phyloP scores from a whole-genome alignment of 2,113 vertebrate species.

The Eolophus roseicapilla region DNA sequence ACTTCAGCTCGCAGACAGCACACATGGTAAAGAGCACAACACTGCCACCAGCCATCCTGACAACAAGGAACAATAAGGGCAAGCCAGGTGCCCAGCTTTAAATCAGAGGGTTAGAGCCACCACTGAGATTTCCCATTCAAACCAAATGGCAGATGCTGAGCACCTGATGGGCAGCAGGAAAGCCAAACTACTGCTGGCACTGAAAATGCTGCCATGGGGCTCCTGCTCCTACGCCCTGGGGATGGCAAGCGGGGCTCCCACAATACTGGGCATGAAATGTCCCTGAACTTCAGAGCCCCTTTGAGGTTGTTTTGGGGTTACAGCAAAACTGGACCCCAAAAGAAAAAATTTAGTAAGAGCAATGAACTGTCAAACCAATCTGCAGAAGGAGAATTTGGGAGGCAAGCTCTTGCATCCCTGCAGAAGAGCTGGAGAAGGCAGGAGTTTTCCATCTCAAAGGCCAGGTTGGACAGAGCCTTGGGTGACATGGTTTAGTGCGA shows the following conservation, averaged over 20 bases:
- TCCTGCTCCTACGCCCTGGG: neutral
- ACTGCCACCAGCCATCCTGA: neutral
- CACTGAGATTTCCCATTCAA: accelerated
- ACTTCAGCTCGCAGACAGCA: neutral
- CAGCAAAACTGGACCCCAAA: neutral
- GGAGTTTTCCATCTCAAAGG: neutral
- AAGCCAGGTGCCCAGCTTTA: neutral
- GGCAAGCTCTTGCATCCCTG: neutral
- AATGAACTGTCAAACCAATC: accelerated
- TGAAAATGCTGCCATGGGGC: neutral
- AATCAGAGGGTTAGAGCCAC: neutral
- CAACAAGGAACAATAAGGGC: neutral
- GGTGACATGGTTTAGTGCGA: neutral
- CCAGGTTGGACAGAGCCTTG: neutral
- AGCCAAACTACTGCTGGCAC: neutral
- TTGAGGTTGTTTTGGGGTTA: neutral
- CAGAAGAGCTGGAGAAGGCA: neutral
- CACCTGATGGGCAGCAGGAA: neutral
- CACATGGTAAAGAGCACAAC: accelerated
- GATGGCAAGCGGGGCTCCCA: neutral
- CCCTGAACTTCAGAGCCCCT: neutral
- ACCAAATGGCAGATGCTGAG: neutral
- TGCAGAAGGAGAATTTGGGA: neutral
- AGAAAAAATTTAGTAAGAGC: neutral
- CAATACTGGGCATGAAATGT: neutral